Base-by-base conservation (phyloP, 2,797 vertebrate genomes). In the Acestrorhynchus altus region DNA sequence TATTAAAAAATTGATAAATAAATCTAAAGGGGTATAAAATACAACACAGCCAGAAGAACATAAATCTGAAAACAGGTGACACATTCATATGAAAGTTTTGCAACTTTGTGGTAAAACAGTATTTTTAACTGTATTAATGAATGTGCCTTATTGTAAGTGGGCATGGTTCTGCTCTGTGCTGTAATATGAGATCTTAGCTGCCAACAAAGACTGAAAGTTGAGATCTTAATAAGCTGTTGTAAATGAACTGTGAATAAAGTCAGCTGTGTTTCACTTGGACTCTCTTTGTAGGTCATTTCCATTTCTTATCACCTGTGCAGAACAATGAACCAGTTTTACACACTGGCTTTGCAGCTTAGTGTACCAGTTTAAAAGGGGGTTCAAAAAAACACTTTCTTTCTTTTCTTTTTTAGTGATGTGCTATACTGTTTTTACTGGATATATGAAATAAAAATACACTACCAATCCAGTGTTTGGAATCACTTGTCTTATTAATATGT, bases 281-380 rank as follows among this genome's bases (percentile, higher is more conserved):
- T 24, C 18, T 51, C 40, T 69, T 22, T 66, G 18, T 51, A 70
- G 18, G 12, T 73, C 4, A 81, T 81, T 81, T 81, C 24, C 79
- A 72, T 81, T 35, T 56, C 26, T 77, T 81, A 77, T 81, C 74
- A 63, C 42, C 4, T 1, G 8, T 52, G 24, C 35, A 56, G 72
- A 13, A 60, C 47, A 54, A 31, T 20, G 18, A 22, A 51, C 3
- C 18, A 13, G n/a, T 65, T 13, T 65, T 9, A 64, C 2, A 12
- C 35, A 61, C 8, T 20, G 44, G 40, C 39, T 24, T 20, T 7
- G n/a, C n/a, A 2, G 22, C 15, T 20, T 44, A 65, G 39, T 11
- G 7, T 16, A 4, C 6, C 16, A 51, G 1, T 1, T 16, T 51
- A 65, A 20, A 20, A n/a, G n/a, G n/a, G n/a, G n/a, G n/a, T n/a